phyloP scores from a whole-genome alignment of 2,888 invertebrate genomes.

The Metacarcinus magister region DNA sequence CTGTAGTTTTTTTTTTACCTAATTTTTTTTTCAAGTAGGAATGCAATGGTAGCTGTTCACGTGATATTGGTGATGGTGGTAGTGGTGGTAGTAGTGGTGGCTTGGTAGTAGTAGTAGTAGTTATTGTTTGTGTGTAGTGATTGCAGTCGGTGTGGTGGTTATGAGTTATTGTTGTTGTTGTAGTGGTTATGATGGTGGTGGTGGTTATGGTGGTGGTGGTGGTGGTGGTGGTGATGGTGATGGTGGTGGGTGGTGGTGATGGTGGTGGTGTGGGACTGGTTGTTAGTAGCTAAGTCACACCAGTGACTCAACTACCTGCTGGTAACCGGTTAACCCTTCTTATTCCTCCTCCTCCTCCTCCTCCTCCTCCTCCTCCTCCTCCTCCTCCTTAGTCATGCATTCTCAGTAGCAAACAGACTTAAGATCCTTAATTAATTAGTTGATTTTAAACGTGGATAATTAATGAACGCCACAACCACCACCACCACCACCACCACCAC shows the following conservation, averaged over 20 bases:
- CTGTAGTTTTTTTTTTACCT: too few species aligned
- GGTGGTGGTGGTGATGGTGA: too few species aligned
- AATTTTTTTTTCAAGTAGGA: too few species aligned
- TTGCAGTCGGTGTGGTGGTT: too few species aligned
- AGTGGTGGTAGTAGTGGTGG: neutral
- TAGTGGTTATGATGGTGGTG: neutral
- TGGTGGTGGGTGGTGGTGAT: neutral
- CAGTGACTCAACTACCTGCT: neutral
- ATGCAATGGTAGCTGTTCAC: too few species aligned
- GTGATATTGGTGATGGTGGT: neutral
- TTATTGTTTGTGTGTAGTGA: too few species aligned
- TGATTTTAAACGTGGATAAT: neutral
- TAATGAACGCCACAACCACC: neutral
- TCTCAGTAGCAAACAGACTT: neutral
- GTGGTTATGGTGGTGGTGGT: neutral
- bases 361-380: constrained; percentile 15
- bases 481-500: too few species aligned
- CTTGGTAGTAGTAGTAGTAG: too few species aligned
- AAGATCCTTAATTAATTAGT: neutral
- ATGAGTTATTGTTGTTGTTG: neutral
- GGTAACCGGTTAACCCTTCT: neutral
- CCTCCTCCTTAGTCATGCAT: neutral
- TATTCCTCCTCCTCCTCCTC: neutral
- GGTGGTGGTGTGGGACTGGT: neutral
- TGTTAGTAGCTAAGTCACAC: neutral